Percentiles rank a stretch among this genome's conserved stretches.
phyloP scores from a whole-genome alignment of 2,888 invertebrate species.

The Noctua comes region DNA sequence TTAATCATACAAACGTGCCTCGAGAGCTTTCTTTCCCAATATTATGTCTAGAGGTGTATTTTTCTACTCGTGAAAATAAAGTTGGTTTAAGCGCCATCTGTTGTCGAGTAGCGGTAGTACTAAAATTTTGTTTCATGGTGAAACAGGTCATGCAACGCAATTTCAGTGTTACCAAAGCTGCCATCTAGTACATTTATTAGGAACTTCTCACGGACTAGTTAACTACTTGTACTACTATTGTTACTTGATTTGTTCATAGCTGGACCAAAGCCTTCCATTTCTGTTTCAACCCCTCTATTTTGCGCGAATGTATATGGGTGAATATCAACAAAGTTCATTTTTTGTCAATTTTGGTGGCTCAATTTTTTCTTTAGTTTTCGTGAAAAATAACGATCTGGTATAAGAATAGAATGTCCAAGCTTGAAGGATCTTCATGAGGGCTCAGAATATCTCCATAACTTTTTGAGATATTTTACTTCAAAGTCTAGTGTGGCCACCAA shows the following conservation, averaged over 20 bases:
- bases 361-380: too few species aligned
- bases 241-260: neutral
- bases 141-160: accelerated
- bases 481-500: too few species aligned
- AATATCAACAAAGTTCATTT: too few species aligned
- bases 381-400: too few species aligned
- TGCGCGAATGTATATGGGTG: too few species aligned
- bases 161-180: neutral
- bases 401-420: too few species aligned
- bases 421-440: too few species aligned
- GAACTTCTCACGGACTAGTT: neutral
- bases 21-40: conserved; percentile 45
- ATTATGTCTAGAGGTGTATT: conserved; percentile 33
- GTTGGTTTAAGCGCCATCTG: conserved; percentile 66
- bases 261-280: neutral
- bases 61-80: neutral
- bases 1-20: conserved; percentile 41
- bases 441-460: too few species aligned
- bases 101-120: conserved; percentile 67
- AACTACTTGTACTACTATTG: neutral
- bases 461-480: too few species aligned
- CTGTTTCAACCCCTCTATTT: neutral
- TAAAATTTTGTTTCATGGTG: accelerated
- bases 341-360: too few species aligned
- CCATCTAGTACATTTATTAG: conserved; percentile 37